A percentile compares a stretch with the other conserved stretches of the same genome.
These are phyloP conservation scores for Trissolcus basalis DNA, from an alignment of 1,140 invertebrate species.

Conservation along the genomic window DNA sequence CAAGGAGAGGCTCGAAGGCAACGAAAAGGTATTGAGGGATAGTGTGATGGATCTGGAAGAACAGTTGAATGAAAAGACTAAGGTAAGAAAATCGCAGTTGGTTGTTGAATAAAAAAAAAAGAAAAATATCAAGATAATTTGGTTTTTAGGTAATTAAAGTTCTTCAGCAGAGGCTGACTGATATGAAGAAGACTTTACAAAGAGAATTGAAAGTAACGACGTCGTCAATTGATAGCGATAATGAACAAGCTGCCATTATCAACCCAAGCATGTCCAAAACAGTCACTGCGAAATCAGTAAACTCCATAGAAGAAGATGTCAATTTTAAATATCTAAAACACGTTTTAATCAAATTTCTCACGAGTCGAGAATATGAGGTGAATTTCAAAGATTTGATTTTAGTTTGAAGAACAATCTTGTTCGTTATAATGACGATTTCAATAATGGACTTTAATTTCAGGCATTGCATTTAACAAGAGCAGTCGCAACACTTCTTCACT, in stretches of 20 bases:
- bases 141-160: slow-evolving; percentile 86
- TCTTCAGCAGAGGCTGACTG: slow-evolving; percentile 88
- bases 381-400: not conserved
- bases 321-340: slow-evolving; percentile 94
- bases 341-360: slow-evolving; percentile 93
- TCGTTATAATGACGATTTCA: too few species aligned
- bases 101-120: not conserved
- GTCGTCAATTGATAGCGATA: slow-evolving; percentile 68
- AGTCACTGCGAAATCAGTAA: slow-evolving; percentile 69
- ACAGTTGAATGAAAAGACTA: slow-evolving; percentile 82
- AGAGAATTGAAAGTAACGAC: slow-evolving; percentile 83
- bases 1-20: slow-evolving; percentile 72
- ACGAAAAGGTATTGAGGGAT: slow-evolving; percentile 78
- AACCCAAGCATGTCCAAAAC: slow-evolving; percentile 78
- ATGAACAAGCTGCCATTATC: slow-evolving; percentile 72
- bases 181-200: slow-evolving; percentile 94
- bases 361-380: slow-evolving; percentile 88
- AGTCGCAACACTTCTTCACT: slow-evolving; percentile 88
- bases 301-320: slow-evolving; percentile 81
- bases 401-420: too few species aligned
- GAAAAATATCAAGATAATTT: not conserved
- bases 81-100: slow-evolving; percentile 59
- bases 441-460: slow-evolving; percentile 49
- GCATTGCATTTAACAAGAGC: slow-evolving; percentile 92
- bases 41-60: slow-evolving; percentile 83